Base-by-base conservation (phyloP, 2,888 invertebrate species). In the Melinaea marsaeus region DNA sequence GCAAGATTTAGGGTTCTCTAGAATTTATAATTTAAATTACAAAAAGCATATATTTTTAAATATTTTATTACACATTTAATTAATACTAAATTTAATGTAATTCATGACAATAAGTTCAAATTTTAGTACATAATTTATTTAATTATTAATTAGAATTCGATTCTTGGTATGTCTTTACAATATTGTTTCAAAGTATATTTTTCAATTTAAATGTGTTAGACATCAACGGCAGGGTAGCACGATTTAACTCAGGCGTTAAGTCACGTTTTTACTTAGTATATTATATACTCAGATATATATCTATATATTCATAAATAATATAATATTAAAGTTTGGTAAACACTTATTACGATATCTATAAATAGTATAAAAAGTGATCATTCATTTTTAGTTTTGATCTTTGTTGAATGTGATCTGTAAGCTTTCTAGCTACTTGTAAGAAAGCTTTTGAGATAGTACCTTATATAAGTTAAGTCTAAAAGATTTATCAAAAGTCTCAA, bases 181-280 rank as follows among this genome's bases (percentile, higher is more conserved):
- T 9, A 42, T 9, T 37, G 37, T 22, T 22, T 22, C 3, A 7
- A 37, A 42, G 42, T 42, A 42, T 42, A 42, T 9, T 22, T 51
- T 5, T 51, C 7, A 5, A 51, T 32, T 64, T 61, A 56, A 58
- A 58, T 64, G 48, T 55, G 60, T 32, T 42, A 37, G 55, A 58
- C 60, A 64, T 37, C 58, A 51, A 48, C 47, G 72, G 68, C 57
- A 64, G 64, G 65, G 46, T 65, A 66, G 61, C 67, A 71, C 72
- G 70, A 68, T 67, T 71, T 68, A 69, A 72, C 63, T 62, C 57
- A 67, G 71, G 74, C 72, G 74, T 69, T 67, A 72, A 73, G 73
- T 72, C 74, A 73, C 74, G 74, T 67, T 74, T 72, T 71, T 60
- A 65, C 64, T 67, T 59, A 62, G 33, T n/a, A 37, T 13, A 37